Conservation (phyloP, 64 coral and sea anemone species). For the Pocillopora verrucosa region DNA sequence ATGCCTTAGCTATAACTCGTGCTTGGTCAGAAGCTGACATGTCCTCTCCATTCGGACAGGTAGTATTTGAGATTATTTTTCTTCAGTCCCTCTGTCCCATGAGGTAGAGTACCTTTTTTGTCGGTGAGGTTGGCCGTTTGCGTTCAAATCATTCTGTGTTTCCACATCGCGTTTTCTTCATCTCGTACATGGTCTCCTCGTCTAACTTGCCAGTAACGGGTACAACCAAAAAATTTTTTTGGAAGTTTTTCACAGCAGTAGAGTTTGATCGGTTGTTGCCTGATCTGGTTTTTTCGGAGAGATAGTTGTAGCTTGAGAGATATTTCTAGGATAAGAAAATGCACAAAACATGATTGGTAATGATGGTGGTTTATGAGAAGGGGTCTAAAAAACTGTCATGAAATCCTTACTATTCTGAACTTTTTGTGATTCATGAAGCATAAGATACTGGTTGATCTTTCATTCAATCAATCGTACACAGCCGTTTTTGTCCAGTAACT, state of each 20-base stretch:
- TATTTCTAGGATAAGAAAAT: constrained; percentile 9
- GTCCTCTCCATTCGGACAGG: constrained; percentile 10
- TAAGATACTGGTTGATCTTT: too few species aligned
- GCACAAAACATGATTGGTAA: too few species aligned
- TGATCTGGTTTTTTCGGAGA: not conserved
- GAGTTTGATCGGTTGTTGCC: not conserved
- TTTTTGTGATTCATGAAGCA: too few species aligned
- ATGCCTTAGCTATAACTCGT: not conserved
- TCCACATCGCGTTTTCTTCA: constrained; percentile 59
- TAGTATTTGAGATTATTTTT: constrained; percentile 9
- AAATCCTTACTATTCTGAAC: too few species aligned
- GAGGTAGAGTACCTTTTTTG: not conserved
- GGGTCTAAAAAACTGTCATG: too few species aligned
- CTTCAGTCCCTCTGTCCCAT: constrained; percentile 11
- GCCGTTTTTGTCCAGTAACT: too few species aligned
- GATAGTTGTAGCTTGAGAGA: constrained; percentile 23
- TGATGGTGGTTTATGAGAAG: too few species aligned
- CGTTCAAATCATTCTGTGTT: constrained; percentile 44
- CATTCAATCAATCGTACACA: too few species aligned
- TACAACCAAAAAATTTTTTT: constrained; percentile 35
- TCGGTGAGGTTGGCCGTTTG: not conserved
- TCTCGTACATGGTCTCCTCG: constrained; percentile 3
- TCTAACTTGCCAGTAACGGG: constrained; percentile 61
- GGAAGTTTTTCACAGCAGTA: constrained; percentile 26
- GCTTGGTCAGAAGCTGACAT: not conserved